Evolutionary conservation across 2,888 invertebrate species (phyloP).

Genomic region (Actias luna): DNA sequence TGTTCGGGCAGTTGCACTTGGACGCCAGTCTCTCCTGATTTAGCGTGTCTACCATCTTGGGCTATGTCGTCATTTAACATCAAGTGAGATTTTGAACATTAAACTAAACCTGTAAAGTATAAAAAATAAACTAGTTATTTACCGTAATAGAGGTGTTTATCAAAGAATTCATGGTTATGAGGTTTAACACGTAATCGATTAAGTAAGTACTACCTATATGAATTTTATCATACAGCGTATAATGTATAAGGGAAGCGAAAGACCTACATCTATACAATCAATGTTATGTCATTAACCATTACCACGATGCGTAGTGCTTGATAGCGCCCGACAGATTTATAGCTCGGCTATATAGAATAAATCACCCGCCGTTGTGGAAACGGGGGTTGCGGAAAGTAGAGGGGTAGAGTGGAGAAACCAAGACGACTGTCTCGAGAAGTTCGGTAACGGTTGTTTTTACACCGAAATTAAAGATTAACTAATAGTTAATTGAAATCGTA

Average conservation of each 20-base stretch:
- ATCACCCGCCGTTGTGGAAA: constrained; percentile 31
- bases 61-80: too few relatives aligned
- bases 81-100: too few relatives aligned
- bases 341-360: constrained; percentile 44
- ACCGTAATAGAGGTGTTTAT: neutral
- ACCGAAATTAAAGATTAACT: constrained; percentile 16
- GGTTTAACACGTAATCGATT: neutral
- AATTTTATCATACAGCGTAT: neutral
- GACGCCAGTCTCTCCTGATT: too few relatives aligned
- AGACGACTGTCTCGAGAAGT: constrained; percentile 26
- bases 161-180: neutral
- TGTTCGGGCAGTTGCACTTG: too few relatives aligned
- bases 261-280: constrained; percentile 1
- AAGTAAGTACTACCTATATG: too few relatives aligned
- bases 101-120: too few relatives aligned
- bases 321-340: constrained; percentile 44
- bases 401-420: constrained; percentile 28
- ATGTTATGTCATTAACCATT: constrained; percentile 16
- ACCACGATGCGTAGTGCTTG: constrained; percentile 12
- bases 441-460: constrained; percentile 19
- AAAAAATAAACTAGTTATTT: too few relatives aligned
- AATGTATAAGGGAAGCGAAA: neutral
- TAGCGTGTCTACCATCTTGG: too few relatives aligned
- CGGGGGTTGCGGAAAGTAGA: constrained; percentile 15
- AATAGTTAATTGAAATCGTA: constrained; percentile 1